Evolutionary conservation across 2,888 invertebrate genomes (phyloP).

Genomic region (Pyrochroa serraticornis): DNA sequence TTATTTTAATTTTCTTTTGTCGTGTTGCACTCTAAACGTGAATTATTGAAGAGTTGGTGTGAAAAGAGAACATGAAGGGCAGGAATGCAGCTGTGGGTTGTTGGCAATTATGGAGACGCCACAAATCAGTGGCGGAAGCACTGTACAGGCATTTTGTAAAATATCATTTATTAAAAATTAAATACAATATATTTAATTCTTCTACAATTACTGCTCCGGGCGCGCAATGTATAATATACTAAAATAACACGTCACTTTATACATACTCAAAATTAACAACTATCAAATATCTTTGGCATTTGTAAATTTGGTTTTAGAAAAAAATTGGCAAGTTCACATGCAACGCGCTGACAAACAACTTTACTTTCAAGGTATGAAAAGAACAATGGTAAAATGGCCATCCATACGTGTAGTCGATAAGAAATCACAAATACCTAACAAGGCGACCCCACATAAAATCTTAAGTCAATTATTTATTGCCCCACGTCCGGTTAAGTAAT

Average conservation of each 20-base stretch:
- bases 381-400: too few relatives aligned
- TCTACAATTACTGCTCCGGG: conserved; percentile 23
- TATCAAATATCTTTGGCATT: conserved; percentile 50
- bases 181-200: conserved; percentile 28
- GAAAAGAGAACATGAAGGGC: too few relatives aligned
- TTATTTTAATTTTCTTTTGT: too few relatives aligned
- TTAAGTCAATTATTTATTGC: conserved; percentile 1
- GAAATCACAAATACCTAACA: conserved; percentile 35
- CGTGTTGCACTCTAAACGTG: too few relatives aligned
- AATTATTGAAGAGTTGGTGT: too few relatives aligned
- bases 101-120: too few relatives aligned
- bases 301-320: conserved; percentile 43
- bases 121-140: too few relatives aligned
- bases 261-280: conserved; percentile 26
- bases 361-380: too few relatives aligned
- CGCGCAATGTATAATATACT: conserved; percentile 30
- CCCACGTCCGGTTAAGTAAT: neutral
- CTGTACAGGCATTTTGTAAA: conserved; percentile 38
- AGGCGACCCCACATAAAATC: conserved; percentile 25
- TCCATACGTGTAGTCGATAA: neutral
- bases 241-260: conserved; percentile 31
- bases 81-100: too few relatives aligned
- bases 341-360: conserved; percentile 1
- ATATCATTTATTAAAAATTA: conserved; percentile 48
- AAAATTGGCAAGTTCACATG: conserved; percentile 34